Evolutionary conservation across 2,888 invertebrate genomes (phyloP), one percentile per base, ranked within the genome.

Genomic region (Cabera pusaria): DNA sequence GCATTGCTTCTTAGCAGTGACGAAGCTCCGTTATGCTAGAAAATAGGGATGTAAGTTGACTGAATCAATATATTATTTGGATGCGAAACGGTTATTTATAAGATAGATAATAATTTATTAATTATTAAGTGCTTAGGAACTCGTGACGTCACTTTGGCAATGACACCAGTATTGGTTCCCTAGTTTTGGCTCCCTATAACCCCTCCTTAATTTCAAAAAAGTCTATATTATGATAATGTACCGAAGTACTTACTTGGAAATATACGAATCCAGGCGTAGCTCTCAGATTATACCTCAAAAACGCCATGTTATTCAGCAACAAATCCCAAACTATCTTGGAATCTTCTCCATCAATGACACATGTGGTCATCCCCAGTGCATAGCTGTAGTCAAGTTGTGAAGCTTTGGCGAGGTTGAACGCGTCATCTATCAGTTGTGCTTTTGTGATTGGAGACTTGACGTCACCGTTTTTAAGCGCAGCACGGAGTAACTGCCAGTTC

Each of bases 341-440:
- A 3, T 83, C 82, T 56, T 93, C 93, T 0, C 91, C 90, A 1
- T 78, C 67, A 0, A 75, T 77, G 33, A 94, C 87, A 59, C 93
- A 94, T 5, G 90, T 88, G 3, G 93, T 91, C 9, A 95, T 60
- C 1, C 91, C 90, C 6, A 95, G 82, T 0, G 93, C 92, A 2
- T 90, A 77, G 24, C 80, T 82, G 64, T 93, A 93, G 56, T 91
- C 73, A 0, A 93, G 67, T 20, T 84, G 73, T 0, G 90, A 90
- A 0, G 89, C 84, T 58, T 92, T 90, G 6, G 93, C 93, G 4
- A 93, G 66, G 62, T 92, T 92, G 66, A 93, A 91, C 0, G 93
- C 91, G 61, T 96, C 95, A 61, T 95, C 93, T 4, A 96, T 88
- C 0, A 95, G 77, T 63, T 95, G 94, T 0, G 93, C 93, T 33